Percentiles rank a stretch among this genome's conserved stretches.
These are phyloP conservation scores for Oxyura jamaicensis DNA, from an alignment of 2,113 vertebrate species.

Conservation along the genomic window DNA sequence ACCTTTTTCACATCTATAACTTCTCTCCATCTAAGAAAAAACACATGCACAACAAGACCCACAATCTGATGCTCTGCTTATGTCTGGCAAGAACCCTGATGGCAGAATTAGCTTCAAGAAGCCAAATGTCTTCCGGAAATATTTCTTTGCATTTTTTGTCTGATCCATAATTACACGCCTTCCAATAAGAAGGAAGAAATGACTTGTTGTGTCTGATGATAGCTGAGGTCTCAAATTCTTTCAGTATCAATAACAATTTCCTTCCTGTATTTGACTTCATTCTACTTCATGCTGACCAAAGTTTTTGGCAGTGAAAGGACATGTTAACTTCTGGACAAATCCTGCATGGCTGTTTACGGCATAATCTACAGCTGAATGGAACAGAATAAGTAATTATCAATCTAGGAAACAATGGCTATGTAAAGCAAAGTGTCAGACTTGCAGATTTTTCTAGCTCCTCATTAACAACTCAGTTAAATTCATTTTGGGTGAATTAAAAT, in stretches of 20 bases:
- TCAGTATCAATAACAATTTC: neutral
- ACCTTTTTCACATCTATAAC: neutral
- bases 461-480: neutral
- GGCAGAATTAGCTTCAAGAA: neutral
- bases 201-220: neutral
- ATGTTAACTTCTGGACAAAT: neutral
- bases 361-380: neutral
- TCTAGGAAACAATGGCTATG: neutral
- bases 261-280: conserved; percentile 1
- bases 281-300: neutral
- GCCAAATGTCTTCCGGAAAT: neutral
- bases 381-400: neutral
- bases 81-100: neutral
- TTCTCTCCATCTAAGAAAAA: neutral
- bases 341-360: neutral
- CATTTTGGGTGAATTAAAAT: neutral
- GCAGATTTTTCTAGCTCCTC: neutral
- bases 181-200: neutral
- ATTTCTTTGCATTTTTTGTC: neutral
- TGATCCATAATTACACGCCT: neutral
- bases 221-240: conserved; percentile 3
- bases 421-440: neutral
- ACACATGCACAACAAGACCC: neutral
- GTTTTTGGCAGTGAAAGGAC: neutral
- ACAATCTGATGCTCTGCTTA: neutral